A percentile compares a stretch with the other conserved stretches of the same genome.
These are phyloP conservation scores for Eueremaeus valkanovi DNA, from an alignment of 2,888 invertebrate genomes.

Conservation along the genomic window DNA sequence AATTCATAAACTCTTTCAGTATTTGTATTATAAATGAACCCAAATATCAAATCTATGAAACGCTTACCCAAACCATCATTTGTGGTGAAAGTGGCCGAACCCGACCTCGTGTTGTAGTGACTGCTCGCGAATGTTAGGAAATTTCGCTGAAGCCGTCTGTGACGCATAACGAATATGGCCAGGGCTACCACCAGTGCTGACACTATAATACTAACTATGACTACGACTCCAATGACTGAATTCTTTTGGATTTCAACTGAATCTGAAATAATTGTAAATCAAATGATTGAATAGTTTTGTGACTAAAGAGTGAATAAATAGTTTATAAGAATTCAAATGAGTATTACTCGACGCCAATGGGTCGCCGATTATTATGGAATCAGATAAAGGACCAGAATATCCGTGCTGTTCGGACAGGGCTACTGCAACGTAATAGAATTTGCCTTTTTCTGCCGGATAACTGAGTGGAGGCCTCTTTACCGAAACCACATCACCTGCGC, in stretches of 20 bases:
- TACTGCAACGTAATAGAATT: constrained; percentile 50
- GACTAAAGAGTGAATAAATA: constrained; percentile 16
- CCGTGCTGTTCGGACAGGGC: constrained; percentile 50
- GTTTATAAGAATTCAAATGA: constrained; percentile 19
- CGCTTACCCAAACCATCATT: constrained; percentile 62
- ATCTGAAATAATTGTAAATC: background rate
- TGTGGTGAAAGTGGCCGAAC: constrained; percentile 75
- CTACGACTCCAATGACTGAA: constrained; percentile 56
- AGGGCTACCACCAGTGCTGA: constrained; percentile 60
- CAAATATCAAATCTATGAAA: background rate
- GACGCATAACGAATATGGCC: constrained; percentile 63
- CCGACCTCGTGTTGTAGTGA: constrained; percentile 79
- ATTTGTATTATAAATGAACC: too few species aligned
- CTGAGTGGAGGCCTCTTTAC: constrained; percentile 43
- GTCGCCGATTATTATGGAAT: constrained; percentile 45
- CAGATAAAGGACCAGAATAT: constrained; percentile 50
- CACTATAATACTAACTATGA: constrained; percentile 59
- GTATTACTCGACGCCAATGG: constrained; percentile 16
- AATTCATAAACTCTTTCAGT: too few species aligned
- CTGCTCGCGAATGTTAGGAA: constrained; percentile 76
- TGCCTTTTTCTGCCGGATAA: constrained; percentile 43
- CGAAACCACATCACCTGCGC: constrained; percentile 42
- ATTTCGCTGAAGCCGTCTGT: constrained; percentile 68
- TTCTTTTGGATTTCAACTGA: constrained; percentile 47
- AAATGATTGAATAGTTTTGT: background rate